Evolutionary conservation across 2,797 vertebrate genomes (phyloP), one percentile per base, ranked within the genome.

Genomic region (Geotrypetes seraphini): DNA sequence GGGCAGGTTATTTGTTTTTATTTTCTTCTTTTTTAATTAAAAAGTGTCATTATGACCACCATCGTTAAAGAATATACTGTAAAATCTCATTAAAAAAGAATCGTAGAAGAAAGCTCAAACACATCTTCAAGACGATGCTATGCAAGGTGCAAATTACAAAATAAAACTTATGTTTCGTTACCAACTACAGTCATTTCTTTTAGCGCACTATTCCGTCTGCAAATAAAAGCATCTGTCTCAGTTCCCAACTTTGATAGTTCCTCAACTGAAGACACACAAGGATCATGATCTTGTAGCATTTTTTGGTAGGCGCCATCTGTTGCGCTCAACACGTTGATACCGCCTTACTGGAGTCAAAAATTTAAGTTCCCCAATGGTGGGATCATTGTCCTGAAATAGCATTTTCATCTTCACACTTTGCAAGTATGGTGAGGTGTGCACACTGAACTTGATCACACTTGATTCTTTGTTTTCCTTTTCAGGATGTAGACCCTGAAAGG

Each of bases 311-410:
- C 71, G 73, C 22, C 57, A 71, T 6, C 71, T 79, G 33, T 80
- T 85, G 1, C 81, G 77, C 21, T 93, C 73, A 64, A 96, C 82
- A 16, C 92, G 88, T 1, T 63, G 65, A 27, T 92, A 97, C 7
- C 88, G 89, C 7, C 93, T 84, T 12, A 97, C 79, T 1, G 95
- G 95, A 1, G 92, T 98, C 46, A 91, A 48, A 20, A 88, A 84
- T 66, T 84, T 93, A 10, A 94, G 58, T 12, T 91, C 87, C 54
- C 88, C 91, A 65, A 87, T 75, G 45, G 60, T 44, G 34, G 61
- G 60, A 28, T 77, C 70, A 20, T 52, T 73, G 38, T 55, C 50
- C 2, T 85, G 81, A 4, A 53, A 29, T 17, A 73, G 55, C 4
- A 84, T 74, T 18, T 75, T 87, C 62, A 72, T 89, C 68, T 75